A percentile compares a stretch with the other conserved stretches of the same genome.
phyloP scores from a whole-genome alignment of 2,888 invertebrate species.

The Hypercompe scribonia region DNA sequence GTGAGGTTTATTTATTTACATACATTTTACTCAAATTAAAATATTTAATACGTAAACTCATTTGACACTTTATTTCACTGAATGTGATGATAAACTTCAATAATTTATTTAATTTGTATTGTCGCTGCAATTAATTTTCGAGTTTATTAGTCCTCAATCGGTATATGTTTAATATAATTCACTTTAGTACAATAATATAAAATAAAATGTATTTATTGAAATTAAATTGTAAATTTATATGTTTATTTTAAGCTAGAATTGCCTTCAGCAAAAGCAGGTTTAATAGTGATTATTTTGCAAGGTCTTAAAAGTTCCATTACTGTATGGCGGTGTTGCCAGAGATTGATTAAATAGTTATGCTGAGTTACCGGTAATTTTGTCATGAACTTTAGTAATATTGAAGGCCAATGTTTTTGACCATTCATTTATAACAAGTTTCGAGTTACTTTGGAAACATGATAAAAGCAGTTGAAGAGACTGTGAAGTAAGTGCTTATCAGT shows the following conservation, averaged over 20 bases:
- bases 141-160: neutral
- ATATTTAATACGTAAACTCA: neutral
- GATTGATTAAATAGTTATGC: neutral
- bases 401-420: neutral
- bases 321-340: neutral
- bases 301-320: neutral
- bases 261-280: neutral
- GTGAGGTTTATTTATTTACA: no score
- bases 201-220: neutral
- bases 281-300: neutral
- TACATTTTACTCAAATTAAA: neutral
- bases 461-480: neutral
- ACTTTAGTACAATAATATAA: neutral
- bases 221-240: neutral
- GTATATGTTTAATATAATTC: neutral
- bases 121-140: conserved; percentile 7
- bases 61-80: neutral
- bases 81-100: neutral
- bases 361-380: neutral
- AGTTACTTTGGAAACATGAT: neutral
- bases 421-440: neutral
- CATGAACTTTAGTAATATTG: neutral
- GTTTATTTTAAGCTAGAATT: neutral
- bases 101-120: conserved; percentile 1
- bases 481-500: neutral